Base-by-base conservation (phyloP, 2,888 invertebrate genomes). In the Drosophila longiperda region DNA sequence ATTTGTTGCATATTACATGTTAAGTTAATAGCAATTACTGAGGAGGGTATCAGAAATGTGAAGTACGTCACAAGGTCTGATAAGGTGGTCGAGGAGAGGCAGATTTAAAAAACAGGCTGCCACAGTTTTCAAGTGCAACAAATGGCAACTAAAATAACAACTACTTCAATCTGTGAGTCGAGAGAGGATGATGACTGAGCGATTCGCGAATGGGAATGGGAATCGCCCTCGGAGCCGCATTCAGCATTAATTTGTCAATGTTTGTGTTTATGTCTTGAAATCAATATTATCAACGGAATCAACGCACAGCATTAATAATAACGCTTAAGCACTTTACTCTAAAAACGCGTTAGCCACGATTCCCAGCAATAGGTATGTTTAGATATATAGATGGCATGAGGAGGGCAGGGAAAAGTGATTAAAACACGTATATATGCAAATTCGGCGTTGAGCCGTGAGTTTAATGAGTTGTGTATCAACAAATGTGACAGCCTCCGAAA, bases 211-310 rank as follows among this genome's bases (percentile, higher is more conserved):
- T 69, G 53, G 38, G 50, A 67, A 42, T 67, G 53, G 66, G 65
- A 63, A 33, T 67, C 42, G 57, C 12, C 53, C 12, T 58, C 2
- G 8, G 15, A 33, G n/a, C 9, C 49, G 33, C 32, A 63, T 42
- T 66, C 64, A 83, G 80, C 83, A 83, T 90, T 89, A 86, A 86
- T 90, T 86, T 86, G 87, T 86, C 87, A 90, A 78, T 86, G 90
- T 86, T 86, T 88, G 69, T 78, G 57, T 73, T 87, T 52, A 63
- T 59, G 49, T 78, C 68, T 83, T 78, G 80, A 86, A 83, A 86
- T 80, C 75, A 89, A 87, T 83, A 89, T 71, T 66, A 82, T 80
- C 71, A 73, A 73, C 76, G 62, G 66, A 66, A 59, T 73, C 71
- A 83, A 49, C 67, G 76, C 71, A 73, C 70, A 63, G 67, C 69